Conservation (phyloP, 2,888 invertebrate genomes). For the Halictus quadricinctus region DNA sequence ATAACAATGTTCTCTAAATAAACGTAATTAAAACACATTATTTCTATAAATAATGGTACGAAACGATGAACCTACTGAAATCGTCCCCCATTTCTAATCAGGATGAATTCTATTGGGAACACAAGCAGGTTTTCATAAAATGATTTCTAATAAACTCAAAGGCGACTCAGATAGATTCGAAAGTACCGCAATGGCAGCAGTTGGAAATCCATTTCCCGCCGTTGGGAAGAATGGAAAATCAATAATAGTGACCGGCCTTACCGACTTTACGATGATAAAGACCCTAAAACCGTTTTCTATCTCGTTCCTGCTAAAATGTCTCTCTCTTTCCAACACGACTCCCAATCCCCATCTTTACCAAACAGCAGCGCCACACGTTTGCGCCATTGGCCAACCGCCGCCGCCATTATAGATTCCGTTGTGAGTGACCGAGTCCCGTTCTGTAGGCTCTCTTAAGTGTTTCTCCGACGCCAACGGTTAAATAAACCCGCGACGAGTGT, state of each 20-base stretch:
- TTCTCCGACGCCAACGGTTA: conserved; percentile 18
- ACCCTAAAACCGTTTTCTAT: conserved; percentile 19
- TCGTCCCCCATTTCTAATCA: neutral
- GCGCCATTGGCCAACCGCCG: conserved; percentile 63
- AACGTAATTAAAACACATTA: neutral
- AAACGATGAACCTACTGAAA: neutral
- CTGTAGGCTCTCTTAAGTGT: conserved; percentile 39
- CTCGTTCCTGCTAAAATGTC: conserved; percentile 5
- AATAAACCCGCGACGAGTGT: neutral
- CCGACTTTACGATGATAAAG: conserved; percentile 69
- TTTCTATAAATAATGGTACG: neutral
- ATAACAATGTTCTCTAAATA: neutral
- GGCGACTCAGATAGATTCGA: conserved; percentile 26
- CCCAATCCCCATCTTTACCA: conserved; percentile 42
- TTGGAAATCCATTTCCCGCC: conserved; percentile 70
- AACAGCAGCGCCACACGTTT: conserved; percentile 57
- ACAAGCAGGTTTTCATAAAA: neutral
- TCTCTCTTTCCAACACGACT: conserved; percentile 24
- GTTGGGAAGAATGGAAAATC: conserved; percentile 73
- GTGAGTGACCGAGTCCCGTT: conserved; percentile 78
- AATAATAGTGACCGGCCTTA: conserved; percentile 78
- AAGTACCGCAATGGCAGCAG: conserved; percentile 22
- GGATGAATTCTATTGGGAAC: neutral
- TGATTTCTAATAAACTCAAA: neutral
- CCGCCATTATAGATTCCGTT: conserved; percentile 81